Conservation (phyloP, 2,888 invertebrate genomes). For the Campoletis raptor region DNA sequence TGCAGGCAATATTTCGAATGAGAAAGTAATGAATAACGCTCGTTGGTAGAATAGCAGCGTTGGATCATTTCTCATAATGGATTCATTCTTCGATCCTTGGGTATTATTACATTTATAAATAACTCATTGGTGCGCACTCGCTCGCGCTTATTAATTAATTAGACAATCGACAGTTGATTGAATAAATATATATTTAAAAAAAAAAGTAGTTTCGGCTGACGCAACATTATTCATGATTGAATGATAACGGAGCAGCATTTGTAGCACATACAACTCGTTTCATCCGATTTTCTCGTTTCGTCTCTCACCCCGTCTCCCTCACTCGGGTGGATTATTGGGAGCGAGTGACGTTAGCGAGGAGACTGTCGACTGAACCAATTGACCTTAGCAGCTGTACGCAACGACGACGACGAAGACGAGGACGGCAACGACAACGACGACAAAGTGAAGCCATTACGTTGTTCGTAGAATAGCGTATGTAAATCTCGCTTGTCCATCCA, state of each 20-base stretch:
- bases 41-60: constrained; percentile 8
- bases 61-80: background rate
- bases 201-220: constrained; percentile 33
- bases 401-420: background rate
- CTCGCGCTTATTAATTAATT: constrained; percentile 8
- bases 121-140: background rate
- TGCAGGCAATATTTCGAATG: background rate
- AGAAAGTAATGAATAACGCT: background rate
- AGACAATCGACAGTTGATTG: constrained; percentile 12
- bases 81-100: background rate
- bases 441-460: background rate
- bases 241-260: background rate
- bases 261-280: background rate
- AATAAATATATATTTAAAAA: background rate
- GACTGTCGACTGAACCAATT: constrained; percentile 6
- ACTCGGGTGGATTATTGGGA: constrained; percentile 13
- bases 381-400: constrained; percentile 1
- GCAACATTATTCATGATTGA: constrained; percentile 13
- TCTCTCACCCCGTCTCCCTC: background rate
- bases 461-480: constrained; percentile 5
- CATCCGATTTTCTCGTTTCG: constrained; percentile 17
- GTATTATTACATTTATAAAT: constrained; percentile 10
- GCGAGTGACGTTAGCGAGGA: constrained; percentile 5
- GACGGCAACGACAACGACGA: background rate
- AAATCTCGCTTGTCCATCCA: background rate